Percentiles rank a stretch among this genome's conserved stretches.
Evolutionary conservation across 2,797 vertebrate species (phyloP).

Genomic region (Lateolabrax maculatus): DNA sequence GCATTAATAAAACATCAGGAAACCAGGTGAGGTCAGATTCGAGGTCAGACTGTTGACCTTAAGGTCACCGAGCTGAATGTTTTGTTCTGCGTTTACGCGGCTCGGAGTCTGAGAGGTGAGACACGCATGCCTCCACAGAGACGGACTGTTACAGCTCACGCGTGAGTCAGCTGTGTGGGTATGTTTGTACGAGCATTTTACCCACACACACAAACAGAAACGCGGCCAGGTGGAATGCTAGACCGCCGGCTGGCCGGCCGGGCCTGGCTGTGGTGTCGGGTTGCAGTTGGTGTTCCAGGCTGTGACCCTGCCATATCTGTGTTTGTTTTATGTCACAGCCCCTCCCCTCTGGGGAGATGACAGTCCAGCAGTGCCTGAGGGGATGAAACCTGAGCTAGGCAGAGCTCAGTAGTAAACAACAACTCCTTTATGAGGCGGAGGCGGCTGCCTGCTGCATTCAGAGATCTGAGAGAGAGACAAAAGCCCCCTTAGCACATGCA

Average conservation of each 20-base stretch:
- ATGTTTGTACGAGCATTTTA: constrained; percentile 46
- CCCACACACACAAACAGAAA: constrained; percentile 50
- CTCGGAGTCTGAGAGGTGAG: constrained; percentile 35
- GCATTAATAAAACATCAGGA: constrained; percentile 59
- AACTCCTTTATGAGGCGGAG: constrained; percentile 78
- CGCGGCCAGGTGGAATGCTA: constrained; percentile 64
- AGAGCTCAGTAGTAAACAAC: constrained; percentile 80
- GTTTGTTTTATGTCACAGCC: constrained; percentile 82
- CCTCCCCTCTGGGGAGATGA: constrained; percentile 79
- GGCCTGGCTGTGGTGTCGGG: constrained; percentile 61
- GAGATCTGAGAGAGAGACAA: constrained; percentile 58
- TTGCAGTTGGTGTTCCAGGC: constrained; percentile 76
- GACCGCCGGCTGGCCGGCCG: constrained; percentile 38
- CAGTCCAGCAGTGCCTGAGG: constrained; percentile 76
- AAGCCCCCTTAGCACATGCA: too few relatives aligned
- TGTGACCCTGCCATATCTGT: constrained; percentile 77
- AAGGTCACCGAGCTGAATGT: constrained; percentile 51
- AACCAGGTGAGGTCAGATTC: constrained; percentile 65
- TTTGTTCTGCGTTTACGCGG: constrained; percentile 42
- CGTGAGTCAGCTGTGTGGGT: constrained; percentile 48
- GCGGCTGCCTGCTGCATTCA: constrained; percentile 62
- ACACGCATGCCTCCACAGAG: constrained; percentile 15
- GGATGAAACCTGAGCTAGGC: constrained; percentile 80
- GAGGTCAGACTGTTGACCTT: constrained; percentile 63
- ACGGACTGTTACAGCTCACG: background rate